Conservation (phyloP, 2,113 vertebrate species). For the Heliornis fulica region DNA sequence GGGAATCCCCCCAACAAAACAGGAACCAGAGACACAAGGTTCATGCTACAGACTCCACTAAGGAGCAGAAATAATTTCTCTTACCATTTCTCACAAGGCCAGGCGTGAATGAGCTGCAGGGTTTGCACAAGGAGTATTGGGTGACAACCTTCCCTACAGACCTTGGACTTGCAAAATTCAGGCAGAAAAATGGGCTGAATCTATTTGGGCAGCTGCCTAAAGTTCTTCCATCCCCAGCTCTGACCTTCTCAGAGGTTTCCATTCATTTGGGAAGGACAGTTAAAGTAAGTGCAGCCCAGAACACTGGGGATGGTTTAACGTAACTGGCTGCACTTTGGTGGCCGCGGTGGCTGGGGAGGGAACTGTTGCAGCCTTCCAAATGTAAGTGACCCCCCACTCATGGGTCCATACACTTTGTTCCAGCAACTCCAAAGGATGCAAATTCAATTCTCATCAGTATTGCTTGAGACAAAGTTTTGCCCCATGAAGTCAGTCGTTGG, state of each 20-base stretch:
- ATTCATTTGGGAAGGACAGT: background rate
- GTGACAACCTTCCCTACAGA: background rate
- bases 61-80: background rate
- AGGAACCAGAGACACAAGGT: background rate
- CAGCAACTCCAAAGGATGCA: background rate
- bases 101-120: background rate
- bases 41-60: background rate
- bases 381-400: background rate
- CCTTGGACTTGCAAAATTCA: background rate
- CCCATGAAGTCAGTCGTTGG: background rate
- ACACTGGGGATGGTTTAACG: fast-evolving
- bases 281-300: background rate
- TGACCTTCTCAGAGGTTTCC: background rate
- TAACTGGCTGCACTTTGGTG: background rate
- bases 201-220: background rate
- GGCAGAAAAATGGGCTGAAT: background rate
- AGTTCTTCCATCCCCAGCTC: background rate
- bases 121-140: background rate
- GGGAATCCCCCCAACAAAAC: background rate
- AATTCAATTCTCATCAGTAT: background rate
- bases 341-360: fast-evolving
- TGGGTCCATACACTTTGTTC: background rate
- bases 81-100: background rate
- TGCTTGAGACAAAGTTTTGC: background rate
- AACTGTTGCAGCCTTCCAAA: background rate